Conservation (phyloP, 2,888 invertebrate species). For the Galeruca laticollis region DNA sequence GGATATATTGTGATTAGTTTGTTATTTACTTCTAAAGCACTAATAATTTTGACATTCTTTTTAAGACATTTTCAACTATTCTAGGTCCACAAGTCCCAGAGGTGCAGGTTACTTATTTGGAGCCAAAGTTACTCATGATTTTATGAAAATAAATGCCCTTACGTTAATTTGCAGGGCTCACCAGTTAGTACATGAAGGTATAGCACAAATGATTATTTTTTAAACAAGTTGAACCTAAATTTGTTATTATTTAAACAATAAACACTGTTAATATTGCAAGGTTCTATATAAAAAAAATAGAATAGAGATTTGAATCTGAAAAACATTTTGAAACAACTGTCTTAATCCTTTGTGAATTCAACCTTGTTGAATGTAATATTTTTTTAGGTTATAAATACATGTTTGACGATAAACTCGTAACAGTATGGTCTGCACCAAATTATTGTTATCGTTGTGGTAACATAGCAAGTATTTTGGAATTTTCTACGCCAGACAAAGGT, state of each 20-base stretch:
- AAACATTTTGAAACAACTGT: no score
- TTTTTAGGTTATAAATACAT: constrained; percentile 93
- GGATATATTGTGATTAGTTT: no score
- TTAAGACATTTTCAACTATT: constrained; percentile 22
- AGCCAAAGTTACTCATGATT: constrained; percentile 91
- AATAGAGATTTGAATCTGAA: no score
- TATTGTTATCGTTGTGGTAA: constrained; percentile 99
- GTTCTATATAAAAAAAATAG: no score
- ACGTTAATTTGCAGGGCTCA: constrained; percentile 97
- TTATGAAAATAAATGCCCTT: constrained; percentile 93
- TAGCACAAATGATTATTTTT: neutral
- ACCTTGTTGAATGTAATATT: neutral
- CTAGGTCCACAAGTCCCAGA: constrained; percentile 88
- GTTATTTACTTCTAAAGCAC: neutral
- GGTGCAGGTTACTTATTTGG: constrained; percentile 99
- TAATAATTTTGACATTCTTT: neutral
- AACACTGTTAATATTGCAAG: no score
- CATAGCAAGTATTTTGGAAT: constrained; percentile 95
- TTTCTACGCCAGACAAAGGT: constrained; percentile 82
- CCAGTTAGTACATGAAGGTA: constrained; percentile 98
- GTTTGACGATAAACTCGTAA: constrained; percentile 97
- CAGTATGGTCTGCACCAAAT: constrained; percentile 99
- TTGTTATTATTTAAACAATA: no score
- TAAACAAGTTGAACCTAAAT: no score
- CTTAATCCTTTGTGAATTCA: neutral